Evolutionary conservation across 2,113 vertebrate species (phyloP).

Genomic region (human): DNA sequence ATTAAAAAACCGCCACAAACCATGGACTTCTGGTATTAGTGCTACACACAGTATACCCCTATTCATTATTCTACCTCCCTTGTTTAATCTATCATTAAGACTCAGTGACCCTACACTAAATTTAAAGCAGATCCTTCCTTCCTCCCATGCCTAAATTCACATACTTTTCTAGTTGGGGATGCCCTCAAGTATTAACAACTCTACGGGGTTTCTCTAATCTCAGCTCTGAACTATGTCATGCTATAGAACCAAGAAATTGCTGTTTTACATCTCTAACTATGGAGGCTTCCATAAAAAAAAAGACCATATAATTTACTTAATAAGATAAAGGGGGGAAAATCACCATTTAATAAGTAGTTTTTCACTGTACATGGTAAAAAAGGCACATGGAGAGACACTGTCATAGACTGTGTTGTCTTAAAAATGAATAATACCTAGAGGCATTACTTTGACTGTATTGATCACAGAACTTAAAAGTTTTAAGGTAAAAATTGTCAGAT

Average conservation of each 20-base stretch:
- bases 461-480: slow-evolving; percentile 55
- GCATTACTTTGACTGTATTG: slow-evolving; percentile 48
- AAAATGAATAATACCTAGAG: slow-evolving; percentile 5
- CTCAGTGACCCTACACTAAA: slow-evolving; percentile 92
- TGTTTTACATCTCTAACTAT: slow-evolving; percentile 88
- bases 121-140: slow-evolving; percentile 93
- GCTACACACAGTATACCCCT: slow-evolving; percentile 88
- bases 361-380: slow-evolving; percentile 60
- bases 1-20: slow-evolving; percentile 89
- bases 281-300: slow-evolving; percentile 80
- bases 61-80: slow-evolving; percentile 89
- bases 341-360: slow-evolving; percentile 74
- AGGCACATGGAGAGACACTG: slow-evolving; percentile 54
- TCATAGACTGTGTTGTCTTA: slow-evolving; percentile 41
- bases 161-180: slow-evolving; percentile 90
- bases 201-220: slow-evolving; percentile 92
- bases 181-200: slow-evolving; percentile 91
- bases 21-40: slow-evolving; percentile 90
- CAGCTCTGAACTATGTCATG: slow-evolving; percentile 89
- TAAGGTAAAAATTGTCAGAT: slow-evolving; percentile 31
- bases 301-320: slow-evolving; percentile 81
- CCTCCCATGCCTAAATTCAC: slow-evolving; percentile 92
- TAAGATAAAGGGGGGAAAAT: slow-evolving; percentile 79
- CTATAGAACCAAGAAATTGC: slow-evolving; percentile 91
- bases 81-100: slow-evolving; percentile 93